phyloP scores from a whole-genome alignment of 64 coral and sea anemone genomes.

The Montipora efflorescens region DNA sequence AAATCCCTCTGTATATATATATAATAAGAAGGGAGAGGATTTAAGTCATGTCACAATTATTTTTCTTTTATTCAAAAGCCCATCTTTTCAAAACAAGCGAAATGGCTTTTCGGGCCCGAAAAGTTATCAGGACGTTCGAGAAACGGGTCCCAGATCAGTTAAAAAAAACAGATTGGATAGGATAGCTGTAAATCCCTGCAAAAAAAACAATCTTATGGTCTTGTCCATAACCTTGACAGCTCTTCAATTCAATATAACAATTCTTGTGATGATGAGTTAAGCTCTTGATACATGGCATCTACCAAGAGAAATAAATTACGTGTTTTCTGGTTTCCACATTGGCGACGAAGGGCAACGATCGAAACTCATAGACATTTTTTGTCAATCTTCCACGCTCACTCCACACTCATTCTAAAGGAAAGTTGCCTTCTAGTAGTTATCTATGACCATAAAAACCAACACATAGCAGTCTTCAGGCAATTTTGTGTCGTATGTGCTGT shows the following conservation, averaged over 20 bases:
- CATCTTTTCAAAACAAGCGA: too few relatives aligned
- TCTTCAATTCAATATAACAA: neutral
- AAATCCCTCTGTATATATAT: too few relatives aligned
- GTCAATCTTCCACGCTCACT: neutral
- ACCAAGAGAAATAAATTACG: neutral
- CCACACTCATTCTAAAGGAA: neutral
- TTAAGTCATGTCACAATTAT: too few relatives aligned
- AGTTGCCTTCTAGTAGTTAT: neutral
- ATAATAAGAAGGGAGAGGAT: too few relatives aligned
- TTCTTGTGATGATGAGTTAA: neutral
- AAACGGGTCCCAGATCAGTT: too few relatives aligned
- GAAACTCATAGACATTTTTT: neutral
- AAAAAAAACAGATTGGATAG: too few relatives aligned
- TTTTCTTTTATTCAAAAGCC: too few relatives aligned
- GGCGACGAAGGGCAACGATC: neutral
- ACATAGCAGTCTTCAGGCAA: slow-evolving; percentile 2
- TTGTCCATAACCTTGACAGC: neutral
- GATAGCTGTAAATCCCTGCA: too few relatives aligned
- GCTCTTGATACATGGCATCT: neutral
- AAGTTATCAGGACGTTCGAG: too few relatives aligned
- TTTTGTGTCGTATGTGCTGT: neutral
- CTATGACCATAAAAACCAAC: slow-evolving; percentile 38
- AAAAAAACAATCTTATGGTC: too few relatives aligned
- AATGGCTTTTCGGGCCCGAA: too few relatives aligned
- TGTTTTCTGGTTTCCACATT: neutral